Evolutionary conservation across 2,888 invertebrate species (phyloP).

Genomic region (Ophioninae sp.): DNA sequence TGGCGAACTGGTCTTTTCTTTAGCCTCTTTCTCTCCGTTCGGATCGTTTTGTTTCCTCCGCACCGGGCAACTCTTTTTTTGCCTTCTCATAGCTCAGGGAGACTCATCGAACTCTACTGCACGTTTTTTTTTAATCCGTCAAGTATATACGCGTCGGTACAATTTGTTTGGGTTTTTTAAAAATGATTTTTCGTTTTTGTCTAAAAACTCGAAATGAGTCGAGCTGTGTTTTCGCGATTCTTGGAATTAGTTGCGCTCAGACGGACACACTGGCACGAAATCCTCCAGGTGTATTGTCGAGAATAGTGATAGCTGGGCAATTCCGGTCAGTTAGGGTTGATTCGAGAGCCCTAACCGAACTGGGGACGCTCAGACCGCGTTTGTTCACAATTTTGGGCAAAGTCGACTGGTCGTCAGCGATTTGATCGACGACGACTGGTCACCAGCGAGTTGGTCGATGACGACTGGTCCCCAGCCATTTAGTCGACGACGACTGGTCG

Average conservation of each 20-base stretch:
- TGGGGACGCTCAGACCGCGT: not conserved
- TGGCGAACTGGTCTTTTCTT: conserved; percentile 24
- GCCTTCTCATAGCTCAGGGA: conserved; percentile 15
- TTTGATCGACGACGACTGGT: no score
- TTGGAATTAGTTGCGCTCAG: conserved; percentile 41
- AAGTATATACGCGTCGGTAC: conserved; percentile 33
- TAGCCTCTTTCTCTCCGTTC: conserved; percentile 28
- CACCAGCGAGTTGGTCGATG: no score
- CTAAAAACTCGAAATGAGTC: not conserved
- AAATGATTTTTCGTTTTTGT: conserved; percentile 34
- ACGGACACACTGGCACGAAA: conserved; percentile 44
- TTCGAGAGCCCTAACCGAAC: conserved; percentile 3
- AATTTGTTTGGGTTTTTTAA: not conserved
- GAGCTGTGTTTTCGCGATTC: conserved; percentile 41
- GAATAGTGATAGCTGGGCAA: conserved; percentile 43
- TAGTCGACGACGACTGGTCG: no score
- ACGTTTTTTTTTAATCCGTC: conserved; percentile 38
- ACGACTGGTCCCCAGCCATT: no score
- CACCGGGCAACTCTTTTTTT: conserved; percentile 38
- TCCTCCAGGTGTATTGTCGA: conserved; percentile 30
- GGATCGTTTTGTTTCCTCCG: conserved; percentile 24
- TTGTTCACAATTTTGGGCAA: no score
- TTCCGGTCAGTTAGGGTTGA: conserved; percentile 34
- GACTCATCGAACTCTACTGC: conserved; percentile 25
- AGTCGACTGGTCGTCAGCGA: no score